Base-by-base conservation (phyloP, 2,797 vertebrate species). In the Limnodromus scolopaceus region DNA sequence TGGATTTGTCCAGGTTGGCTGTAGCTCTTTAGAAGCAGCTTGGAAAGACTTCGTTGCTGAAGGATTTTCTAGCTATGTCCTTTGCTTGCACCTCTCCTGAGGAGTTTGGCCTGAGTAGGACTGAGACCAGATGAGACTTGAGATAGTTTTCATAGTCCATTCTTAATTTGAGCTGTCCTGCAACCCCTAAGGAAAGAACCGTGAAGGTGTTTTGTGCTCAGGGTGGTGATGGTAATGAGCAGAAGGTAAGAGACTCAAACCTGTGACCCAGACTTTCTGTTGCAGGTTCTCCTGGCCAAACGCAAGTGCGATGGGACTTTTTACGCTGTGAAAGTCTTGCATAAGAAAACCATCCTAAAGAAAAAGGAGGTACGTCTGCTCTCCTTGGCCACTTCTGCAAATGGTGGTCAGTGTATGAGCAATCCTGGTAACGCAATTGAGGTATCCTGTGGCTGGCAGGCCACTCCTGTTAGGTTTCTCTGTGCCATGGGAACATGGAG, bases 341-440 rank as follows among this genome's bases (percentile, higher is more conserved):
- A 99, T 97, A 99, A 99, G 98, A 99, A 99, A 97, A 98, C 99
- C 51, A 99, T 99, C 89, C 98, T 99, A 57, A 99, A 99, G 98
- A 99, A 99, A 81, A 99, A 99, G 96, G 99, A 99, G 99, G 99
- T 99, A 98, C n/a, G 61, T 48, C n/a, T 79, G 79, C 18, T 87
- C 7, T 70, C 13, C 45, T 76, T 27, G 57, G 45, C 28, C 17
- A 0, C 24, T 63, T 54, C 63, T 69, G 30, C 24, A 34, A 24
- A 18, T 0, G 70, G 43, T 9, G n/a, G 10, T 34, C 1, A 9
- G 57, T 16, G 11, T 65, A 18, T 10, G 23, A 65, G 46, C 16
- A 36, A 18, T 36, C 14, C 46, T 60, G 32, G 19, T 16, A 51
- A 48, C 20, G 12, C 3, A 43, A 0, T 0, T 25, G 48, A 55